Evolutionary conservation across 2,888 invertebrate genomes (phyloP).

Genomic region (Trissolcus brochymenae): DNA sequence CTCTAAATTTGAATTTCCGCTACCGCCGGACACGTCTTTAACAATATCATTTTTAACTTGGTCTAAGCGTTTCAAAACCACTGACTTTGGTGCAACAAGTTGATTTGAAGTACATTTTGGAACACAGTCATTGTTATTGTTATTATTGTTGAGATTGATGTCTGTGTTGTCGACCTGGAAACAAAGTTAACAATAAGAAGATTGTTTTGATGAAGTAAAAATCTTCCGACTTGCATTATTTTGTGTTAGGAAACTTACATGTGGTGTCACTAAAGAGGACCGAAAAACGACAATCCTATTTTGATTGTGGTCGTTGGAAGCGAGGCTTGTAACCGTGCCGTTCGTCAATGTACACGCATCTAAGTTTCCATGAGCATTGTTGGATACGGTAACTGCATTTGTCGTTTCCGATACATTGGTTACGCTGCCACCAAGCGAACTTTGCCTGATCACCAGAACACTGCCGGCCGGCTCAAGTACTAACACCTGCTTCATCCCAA

Average conservation of each 20-base stretch:
- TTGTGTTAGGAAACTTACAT: too few species aligned
- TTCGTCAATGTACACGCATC: conserved; percentile 67
- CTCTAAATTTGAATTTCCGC: too few species aligned
- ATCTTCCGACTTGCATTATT: too few species aligned
- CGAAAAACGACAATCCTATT: conserved; percentile 74
- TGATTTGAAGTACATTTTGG: too few species aligned
- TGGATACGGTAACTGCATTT: conserved; percentile 60
- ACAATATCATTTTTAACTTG: too few species aligned
- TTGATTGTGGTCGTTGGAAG: conserved; percentile 73
- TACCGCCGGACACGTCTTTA: too few species aligned
- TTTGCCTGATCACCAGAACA: conserved; percentile 74
- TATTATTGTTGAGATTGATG: too few species aligned
- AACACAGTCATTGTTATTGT: too few species aligned
- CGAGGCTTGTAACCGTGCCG: conserved; percentile 64
- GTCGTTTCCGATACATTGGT: conserved; percentile 65
- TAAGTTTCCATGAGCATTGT: conserved; percentile 63
- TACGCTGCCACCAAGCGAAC: conserved; percentile 66
- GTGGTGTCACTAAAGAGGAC: conserved; percentile 70
- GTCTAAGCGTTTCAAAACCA: too few species aligned
- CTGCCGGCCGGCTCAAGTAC: conserved; percentile 73
- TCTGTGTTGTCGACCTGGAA: too few species aligned
- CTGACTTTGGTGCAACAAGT: too few species aligned
- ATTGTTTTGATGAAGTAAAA: too few species aligned
- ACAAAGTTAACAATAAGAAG: background rate
- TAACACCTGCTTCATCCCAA: conserved; percentile 48